Evolutionary conservation across 2,888 invertebrate species (phyloP).

Genomic region (Lepidocyrtoides sp.): DNA sequence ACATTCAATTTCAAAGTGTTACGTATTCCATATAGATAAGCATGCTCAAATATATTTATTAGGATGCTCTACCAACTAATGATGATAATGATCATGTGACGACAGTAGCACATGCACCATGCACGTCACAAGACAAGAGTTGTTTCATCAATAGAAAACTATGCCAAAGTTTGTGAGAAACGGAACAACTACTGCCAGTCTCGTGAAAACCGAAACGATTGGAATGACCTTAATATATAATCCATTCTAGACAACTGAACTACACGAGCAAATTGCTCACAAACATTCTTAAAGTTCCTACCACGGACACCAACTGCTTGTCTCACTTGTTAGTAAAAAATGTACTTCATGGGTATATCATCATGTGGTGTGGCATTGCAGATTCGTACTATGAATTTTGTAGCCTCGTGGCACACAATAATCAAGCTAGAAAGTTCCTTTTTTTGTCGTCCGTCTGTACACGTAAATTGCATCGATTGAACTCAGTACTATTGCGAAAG

Average conservation of each 20-base stretch:
- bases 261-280: neutral
- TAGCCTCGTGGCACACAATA: too few relatives aligned
- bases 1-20: neutral
- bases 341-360: too few relatives aligned
- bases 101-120: slow-evolving; percentile 12
- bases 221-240: slow-evolving; percentile 4
- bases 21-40: neutral
- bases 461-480: neutral
- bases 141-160: slow-evolving; percentile 28
- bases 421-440: too few relatives aligned
- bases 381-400: too few relatives aligned
- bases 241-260: neutral
- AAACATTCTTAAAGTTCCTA: neutral
- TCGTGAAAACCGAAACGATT: slow-evolving; percentile 9
- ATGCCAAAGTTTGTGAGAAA: neutral
- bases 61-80: too few relatives aligned
- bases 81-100: too few relatives aligned
- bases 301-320: too few relatives aligned
- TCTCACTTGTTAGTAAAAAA: too few relatives aligned
- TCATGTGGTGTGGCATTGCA: too few relatives aligned
- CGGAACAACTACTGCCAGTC: neutral
- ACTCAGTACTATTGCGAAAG: neutral
- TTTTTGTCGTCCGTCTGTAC: neutral
- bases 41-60: neutral
- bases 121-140: slow-evolving; percentile 15